Evolutionary conservation across 2,888 invertebrate genomes (phyloP).

Genomic region (Epinotia demarniana): DNA sequence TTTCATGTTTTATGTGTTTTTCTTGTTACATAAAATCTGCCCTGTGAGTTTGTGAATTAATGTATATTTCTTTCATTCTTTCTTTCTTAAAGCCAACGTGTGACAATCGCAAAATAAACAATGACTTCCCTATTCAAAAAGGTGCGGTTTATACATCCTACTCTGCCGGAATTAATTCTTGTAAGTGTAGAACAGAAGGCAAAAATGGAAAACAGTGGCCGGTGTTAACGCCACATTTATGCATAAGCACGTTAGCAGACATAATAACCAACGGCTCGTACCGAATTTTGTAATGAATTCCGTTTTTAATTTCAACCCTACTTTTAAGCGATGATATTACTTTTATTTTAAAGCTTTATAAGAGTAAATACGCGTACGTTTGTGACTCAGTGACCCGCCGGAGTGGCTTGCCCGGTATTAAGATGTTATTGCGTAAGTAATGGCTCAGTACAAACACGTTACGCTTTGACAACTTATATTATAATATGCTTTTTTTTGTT

Average conservation of each 20-base stretch:
- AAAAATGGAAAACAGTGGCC: slow-evolving; percentile 49
- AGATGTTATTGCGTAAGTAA: slow-evolving; percentile 13
- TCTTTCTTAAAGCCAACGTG: not conserved
- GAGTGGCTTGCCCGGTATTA: slow-evolving; percentile 7
- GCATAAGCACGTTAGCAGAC: slow-evolving; percentile 69
- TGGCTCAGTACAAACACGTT: not conserved
- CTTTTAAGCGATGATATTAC: slow-evolving; percentile 34
- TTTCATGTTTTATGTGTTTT: too few species aligned
- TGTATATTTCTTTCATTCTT: too few species aligned
- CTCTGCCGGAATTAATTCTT: slow-evolving; percentile 27
- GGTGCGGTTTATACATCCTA: not conserved
- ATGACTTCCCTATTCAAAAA: not conserved
- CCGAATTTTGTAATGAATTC: slow-evolving; percentile 73
- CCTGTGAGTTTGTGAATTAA: too few species aligned
- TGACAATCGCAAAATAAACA: not conserved
- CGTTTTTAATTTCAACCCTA: slow-evolving; percentile 69
- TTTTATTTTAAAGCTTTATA: slow-evolving; percentile 26
- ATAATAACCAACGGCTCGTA: slow-evolving; percentile 67
- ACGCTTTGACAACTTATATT: not conserved
- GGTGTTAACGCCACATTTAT: slow-evolving; percentile 68
- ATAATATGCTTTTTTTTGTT: slow-evolving; percentile 18
- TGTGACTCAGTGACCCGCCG: slow-evolving; percentile 10
- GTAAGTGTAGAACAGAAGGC: slow-evolving; percentile 30
- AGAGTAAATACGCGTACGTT: slow-evolving; percentile 13
- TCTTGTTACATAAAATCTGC: too few species aligned